phyloP scores from a whole-genome alignment of 2,797 vertebrate genomes.

The Alosa sapidissima region DNA sequence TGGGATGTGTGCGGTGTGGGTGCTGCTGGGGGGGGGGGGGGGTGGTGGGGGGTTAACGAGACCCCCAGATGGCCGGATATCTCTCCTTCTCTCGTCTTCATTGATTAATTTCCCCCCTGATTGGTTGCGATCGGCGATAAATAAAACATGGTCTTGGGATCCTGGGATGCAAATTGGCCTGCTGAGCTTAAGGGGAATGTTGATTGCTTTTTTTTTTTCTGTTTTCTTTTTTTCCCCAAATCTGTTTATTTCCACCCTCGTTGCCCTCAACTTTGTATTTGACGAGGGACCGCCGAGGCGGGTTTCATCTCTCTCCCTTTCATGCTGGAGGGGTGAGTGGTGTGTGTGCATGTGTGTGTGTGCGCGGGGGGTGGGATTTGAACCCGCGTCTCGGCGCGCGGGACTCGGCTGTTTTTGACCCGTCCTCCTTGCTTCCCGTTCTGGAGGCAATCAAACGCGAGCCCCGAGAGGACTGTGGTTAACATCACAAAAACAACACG shows the following conservation, averaged over 20 bases:
- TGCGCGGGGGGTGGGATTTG: slow-evolving; percentile 39
- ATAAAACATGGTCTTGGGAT: slow-evolving; percentile 83
- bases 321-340: slow-evolving; percentile 48
- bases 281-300: slow-evolving; percentile 57
- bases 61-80: slow-evolving; percentile 90
- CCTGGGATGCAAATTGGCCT: slow-evolving; percentile 78
- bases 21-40: slow-evolving; percentile 39
- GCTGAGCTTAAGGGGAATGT: slow-evolving; percentile 74
- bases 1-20: slow-evolving; percentile 21
- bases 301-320: slow-evolving; percentile 50
- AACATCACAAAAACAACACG: slow-evolving; percentile 51
- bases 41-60: slow-evolving; percentile 60
- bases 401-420: slow-evolving; percentile 50
- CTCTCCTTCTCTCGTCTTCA: slow-evolving; percentile 78
- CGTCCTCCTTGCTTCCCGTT: slow-evolving; percentile 36
- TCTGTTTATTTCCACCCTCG: slow-evolving; percentile 77
- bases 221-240: slow-evolving; percentile 71
- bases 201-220: slow-evolving; percentile 83
- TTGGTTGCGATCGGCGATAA: slow-evolving; percentile 90
- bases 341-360: too few species aligned
- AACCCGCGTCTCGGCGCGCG: slow-evolving; percentile 41
- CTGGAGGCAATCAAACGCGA: slow-evolving; percentile 49
- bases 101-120: slow-evolving; percentile 88
- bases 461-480: slow-evolving; percentile 53
- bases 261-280: slow-evolving; percentile 73